Percentiles rank a stretch among this genome's conserved stretches.
phyloP scores from a whole-genome alignment of 2,797 vertebrate species.

The Macropodus opercularis region DNA sequence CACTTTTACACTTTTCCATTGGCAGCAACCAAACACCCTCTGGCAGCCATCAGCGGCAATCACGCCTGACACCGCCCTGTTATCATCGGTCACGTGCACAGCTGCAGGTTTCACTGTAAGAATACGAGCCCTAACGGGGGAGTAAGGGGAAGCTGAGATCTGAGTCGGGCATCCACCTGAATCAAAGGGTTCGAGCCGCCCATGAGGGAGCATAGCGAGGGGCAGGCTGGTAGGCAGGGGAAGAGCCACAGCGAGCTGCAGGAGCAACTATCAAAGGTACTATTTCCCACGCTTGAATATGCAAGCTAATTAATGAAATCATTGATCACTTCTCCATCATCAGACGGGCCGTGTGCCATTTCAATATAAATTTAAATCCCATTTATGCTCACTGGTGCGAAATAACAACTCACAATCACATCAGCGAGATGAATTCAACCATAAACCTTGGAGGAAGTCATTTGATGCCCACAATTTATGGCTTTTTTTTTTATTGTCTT shows the following conservation, averaged over 20 bases:
- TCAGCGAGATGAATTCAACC: conserved; percentile 56
- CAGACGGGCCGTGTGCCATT: conserved; percentile 57
- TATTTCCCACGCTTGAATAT: conserved; percentile 38
- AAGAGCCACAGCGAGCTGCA: not conserved
- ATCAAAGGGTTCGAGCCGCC: conserved; percentile 40
- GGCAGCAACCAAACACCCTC: conserved; percentile 22
- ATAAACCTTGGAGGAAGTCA: conserved; percentile 68
- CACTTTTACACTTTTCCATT: conserved; percentile 7
- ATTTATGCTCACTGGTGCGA: conserved; percentile 69
- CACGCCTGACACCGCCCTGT: conserved; percentile 7
- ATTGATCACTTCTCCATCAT: conserved; percentile 72
- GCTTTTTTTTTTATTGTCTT: conserved; percentile 74
- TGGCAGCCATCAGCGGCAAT: conserved; percentile 8
- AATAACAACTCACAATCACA: conserved; percentile 68
- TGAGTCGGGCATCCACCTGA: conserved; percentile 26
- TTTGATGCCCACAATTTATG: conserved; percentile 73
- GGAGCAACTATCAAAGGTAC: conserved; percentile 31
- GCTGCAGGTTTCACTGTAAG: conserved; percentile 1
- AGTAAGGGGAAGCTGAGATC: conserved; percentile 26
- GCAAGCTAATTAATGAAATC: conserved; percentile 74
- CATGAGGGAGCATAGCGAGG: conserved; percentile 31
- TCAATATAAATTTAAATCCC: conserved; percentile 67
- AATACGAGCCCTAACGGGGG: not conserved
- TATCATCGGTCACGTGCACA: conserved; percentile 20
- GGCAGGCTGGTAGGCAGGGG: conserved; percentile 18